These are phyloP conservation scores for Anneissia japonica DNA, from an alignment of 35 echinoderm and acorn worm genomes.

Conservation along the genomic window DNA sequence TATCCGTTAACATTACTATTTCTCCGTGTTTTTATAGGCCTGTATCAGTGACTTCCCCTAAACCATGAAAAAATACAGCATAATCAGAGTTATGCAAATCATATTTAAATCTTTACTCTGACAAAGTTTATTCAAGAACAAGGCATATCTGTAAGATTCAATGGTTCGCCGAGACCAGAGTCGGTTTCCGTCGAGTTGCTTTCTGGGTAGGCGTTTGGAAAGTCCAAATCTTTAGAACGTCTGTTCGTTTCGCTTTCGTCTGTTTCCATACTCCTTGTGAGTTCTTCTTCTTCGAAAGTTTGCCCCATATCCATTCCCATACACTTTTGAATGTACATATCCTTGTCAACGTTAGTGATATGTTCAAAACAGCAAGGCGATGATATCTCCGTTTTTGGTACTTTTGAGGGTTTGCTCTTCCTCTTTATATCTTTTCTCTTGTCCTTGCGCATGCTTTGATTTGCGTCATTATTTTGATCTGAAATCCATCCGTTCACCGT, in stretches of 20 bases:
- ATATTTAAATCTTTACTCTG: neutral
- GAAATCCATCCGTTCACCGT: constrained; percentile 62
- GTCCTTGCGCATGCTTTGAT: constrained; percentile 4
- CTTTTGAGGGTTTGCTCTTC: constrained; percentile 50
- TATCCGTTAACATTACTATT: neutral
- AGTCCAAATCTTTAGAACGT: neutral
- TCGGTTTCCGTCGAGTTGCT: neutral
- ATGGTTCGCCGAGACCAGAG: neutral
- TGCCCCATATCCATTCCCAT: neutral
- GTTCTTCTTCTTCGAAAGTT: neutral
- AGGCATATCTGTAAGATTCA: neutral
- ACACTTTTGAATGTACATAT: constrained; percentile 45
- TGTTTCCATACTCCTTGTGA: neutral
- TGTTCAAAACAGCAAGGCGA: constrained; percentile 96
- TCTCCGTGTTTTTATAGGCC: too few relatives aligned
- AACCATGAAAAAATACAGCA: neutral
- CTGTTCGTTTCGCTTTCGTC: neutral
- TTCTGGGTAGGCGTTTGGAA: neutral
- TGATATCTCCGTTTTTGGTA: constrained; percentile 73
- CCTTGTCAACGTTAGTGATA: constrained; percentile 80
- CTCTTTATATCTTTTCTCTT: constrained; percentile 52
- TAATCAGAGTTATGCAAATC: neutral
- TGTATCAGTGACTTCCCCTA: too few relatives aligned
- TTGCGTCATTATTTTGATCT: constrained; percentile 25
- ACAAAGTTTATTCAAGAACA: neutral